A percentile compares a stretch with the other conserved stretches of the same genome.
Evolutionary conservation across 35 echinoderm and acorn worm genomes (phyloP).

Genomic region (Apostichopus parvimensis): DNA sequence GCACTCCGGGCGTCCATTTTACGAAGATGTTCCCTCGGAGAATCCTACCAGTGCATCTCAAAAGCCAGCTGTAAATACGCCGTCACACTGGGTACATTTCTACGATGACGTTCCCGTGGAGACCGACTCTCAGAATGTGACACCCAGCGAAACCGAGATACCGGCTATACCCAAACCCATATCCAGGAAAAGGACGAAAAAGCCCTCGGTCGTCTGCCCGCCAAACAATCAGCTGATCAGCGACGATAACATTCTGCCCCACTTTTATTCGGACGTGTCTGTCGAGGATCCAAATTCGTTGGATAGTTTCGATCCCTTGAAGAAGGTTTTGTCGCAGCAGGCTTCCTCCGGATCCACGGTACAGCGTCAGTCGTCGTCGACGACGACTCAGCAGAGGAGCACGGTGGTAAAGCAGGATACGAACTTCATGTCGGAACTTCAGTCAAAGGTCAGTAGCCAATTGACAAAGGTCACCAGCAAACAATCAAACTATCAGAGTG

Average conservation of each 20-base stretch:
- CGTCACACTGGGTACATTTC: constrained; percentile 81
- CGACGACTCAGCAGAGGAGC: not conserved
- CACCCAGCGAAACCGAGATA: not conserved
- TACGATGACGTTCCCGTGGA: constrained; percentile 84
- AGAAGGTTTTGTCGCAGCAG: not conserved
- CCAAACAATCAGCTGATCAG: constrained; percentile 32
- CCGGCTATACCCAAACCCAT: constrained; percentile 50
- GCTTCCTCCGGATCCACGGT: not conserved
- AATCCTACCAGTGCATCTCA: not conserved
- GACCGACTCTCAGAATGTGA: constrained; percentile 5
- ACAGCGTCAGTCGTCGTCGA: too few species aligned
- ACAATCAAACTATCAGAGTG: not conserved
- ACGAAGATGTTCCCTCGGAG: constrained; percentile 36
- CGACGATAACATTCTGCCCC: not conserved
- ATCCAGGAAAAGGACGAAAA: constrained; percentile 37
- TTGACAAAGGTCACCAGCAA: not conserved
- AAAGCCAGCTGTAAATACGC: not conserved
- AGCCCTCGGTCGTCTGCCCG: constrained; percentile 24
- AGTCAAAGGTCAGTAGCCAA: not conserved
- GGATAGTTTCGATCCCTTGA: constrained; percentile 65
- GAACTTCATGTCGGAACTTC: constrained; percentile 24
- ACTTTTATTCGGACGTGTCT: constrained; percentile 49
- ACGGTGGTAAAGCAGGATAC: not conserved
- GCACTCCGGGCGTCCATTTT: not conserved
- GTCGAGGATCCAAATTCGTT: constrained; percentile 44